Base-by-base conservation (phyloP, 2,113 vertebrate species). In the Piprites chloris region DNA sequence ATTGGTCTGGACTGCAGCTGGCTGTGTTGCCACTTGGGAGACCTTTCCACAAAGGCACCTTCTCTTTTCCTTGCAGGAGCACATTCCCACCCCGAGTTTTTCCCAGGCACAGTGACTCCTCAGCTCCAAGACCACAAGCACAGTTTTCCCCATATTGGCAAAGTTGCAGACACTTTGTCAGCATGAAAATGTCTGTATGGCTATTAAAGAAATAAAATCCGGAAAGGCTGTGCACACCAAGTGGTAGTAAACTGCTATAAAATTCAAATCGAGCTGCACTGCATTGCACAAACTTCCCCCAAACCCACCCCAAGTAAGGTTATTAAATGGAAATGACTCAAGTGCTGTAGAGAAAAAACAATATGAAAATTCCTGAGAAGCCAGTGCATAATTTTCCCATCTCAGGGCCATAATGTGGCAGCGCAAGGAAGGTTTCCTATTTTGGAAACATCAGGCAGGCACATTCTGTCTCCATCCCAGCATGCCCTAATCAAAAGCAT, bases 401-500 rank as follows among this genome's bases (percentile, higher is more conserved):
- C 90, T 92, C 53, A n/a, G 58, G 72, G 76, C 88, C 46, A 6
- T 88, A 90, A 93, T 6, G 41, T 86, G 33, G 65, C 61, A 75
- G 65, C 15, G 9, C 85, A 72, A 37, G 46, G 67, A 84, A 93
- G 76, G 56, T 46, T 94, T 95, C 52, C 69, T 89, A 62, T 92
- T 96, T 92, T 62, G 83, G 95, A 87, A 96, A 68, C 80, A 93
- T 86, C 90, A 92, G 72, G 76, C 79, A 88, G 79, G 90, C 92
- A 93, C 90, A 74, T 94, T 73, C 85, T 90, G 85, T 86, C 79
- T 91, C 79, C 79, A 71, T 77, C 85, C 72, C 95, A 94, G 90
- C 67, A 74, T 44, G 75, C 52, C 86, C 87, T 94, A 82, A 96
- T 93, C 95, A 71, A 95, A 96, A 95, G 67, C 95, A 93, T 83